Base-by-base conservation (phyloP, 2,113 vertebrate genomes). In the Grammomys surdaster region DNA sequence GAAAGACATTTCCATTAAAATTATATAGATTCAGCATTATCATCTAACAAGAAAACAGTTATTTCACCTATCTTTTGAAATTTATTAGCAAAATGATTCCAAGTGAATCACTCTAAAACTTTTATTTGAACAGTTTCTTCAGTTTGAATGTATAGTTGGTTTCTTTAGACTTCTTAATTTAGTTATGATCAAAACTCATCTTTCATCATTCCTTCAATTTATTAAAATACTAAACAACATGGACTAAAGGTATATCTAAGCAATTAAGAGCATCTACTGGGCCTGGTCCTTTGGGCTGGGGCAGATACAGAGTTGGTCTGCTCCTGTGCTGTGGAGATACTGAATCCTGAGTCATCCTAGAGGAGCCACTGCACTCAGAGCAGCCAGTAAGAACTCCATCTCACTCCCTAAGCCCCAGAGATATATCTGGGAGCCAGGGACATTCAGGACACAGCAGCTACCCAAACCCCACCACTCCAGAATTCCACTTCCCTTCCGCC, bases 1-100 rank as follows among this genome's bases (percentile, higher is more conserved):
- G 56, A 58, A 88, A 91, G 7, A 73, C 67, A 78, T 95, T 91
- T 84, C 33, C 20, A 86, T 48, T 80, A 36, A 94, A 95, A 94
- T 4, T 72, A 2, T 54, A 11, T 84, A 48, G 3, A n/a, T 5
- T 77, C 26, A 77, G 28, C 16, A 87, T 77, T 88, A 82, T 31
- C 84, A 91, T 86, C 63, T 92, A 22, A 56, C 31, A 60, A 85
- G 36, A 86, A 54, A 91, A 89, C 0, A 40, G 1, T 63, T 36
- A 72, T 51, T 91, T 88, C 5, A 77, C 17, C 9, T 60, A 48
- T 20, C 40, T 67, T 93, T 80, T 86, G 51, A 85, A 93, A 48
- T 90, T 67, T 26, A 92, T 78, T 54, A 91, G 24, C n/a, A 88
- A 48, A 82, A 24, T 67, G 4, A 56, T 80, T 24, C 6, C 63